Conservation (phyloP, 2,888 invertebrate species). For the Chloromyia formosa region DNA sequence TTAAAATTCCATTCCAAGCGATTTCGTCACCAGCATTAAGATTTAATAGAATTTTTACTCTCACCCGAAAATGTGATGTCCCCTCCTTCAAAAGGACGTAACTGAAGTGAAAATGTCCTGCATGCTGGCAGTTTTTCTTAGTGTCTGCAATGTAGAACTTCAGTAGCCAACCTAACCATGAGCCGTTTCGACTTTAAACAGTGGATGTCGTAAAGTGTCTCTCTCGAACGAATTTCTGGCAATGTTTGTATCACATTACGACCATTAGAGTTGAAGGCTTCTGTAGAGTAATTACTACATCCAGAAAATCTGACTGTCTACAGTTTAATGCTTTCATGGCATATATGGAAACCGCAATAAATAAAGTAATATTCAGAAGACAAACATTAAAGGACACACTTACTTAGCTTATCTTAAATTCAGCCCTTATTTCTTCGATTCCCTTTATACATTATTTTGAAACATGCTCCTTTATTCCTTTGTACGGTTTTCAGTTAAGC, state of each 20-base stretch:
- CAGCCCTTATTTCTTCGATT: not conserved
- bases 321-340: not conserved
- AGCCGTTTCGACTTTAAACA: too few species aligned
- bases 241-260: not conserved
- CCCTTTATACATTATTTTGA: not conserved
- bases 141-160: not conserved
- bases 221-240: not conserved
- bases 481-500: not conserved
- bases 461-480: slow-evolving; percentile 2
- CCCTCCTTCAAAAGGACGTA: not conserved
- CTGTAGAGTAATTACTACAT: too few species aligned
- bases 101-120: slow-evolving; percentile 22
- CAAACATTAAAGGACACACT: not conserved
- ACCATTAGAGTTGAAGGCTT: not conserved
- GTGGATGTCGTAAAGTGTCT: too few species aligned
- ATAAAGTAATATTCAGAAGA: not conserved
- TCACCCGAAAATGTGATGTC: slow-evolving; percentile 21
- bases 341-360: not conserved
- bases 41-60: slow-evolving; percentile 52
- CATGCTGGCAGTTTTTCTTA: slow-evolving; percentile 13
- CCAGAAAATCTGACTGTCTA: too few species aligned
- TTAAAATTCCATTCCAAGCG: slow-evolving; percentile 53
- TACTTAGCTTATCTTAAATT: not conserved
- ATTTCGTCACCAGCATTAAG: slow-evolving; percentile 51
- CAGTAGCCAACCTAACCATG: not conserved